Base-by-base conservation (phyloP, 92 coral and sea anemone species). In the Actinernus sp. region DNA sequence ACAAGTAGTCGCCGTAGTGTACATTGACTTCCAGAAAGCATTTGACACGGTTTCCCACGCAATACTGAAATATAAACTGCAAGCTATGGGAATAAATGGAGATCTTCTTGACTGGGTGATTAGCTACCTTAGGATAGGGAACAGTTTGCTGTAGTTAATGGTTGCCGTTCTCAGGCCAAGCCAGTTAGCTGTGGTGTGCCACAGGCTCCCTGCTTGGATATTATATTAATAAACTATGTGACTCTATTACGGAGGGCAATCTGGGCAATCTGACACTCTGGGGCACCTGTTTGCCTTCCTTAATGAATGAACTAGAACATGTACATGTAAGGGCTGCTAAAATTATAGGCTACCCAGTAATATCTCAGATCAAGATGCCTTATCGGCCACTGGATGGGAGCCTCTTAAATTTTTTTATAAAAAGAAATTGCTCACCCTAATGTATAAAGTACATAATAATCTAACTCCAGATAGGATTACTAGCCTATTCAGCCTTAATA, bases 201-300 rank as follows among this genome's bases (percentile, higher is more conserved):
- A 3, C 88, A 72, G 80, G 79, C 6, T 83, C 84, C 71, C 51
- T 68, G 21, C 69, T 83, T 7, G 89, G 74, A 31, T n/a, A n/a
- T n/a, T n/a, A n/a, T n/a, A n/a, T n/a, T n/a, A n/a, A n/a, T n/a
- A n/a, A n/a, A n/a, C n/a, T n/a, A n/a, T n/a, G n/a, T n/a, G n/a
- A n/a, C n/a, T n/a, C n/a, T n/a, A n/a, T n/a, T n/a, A n/a, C n/a
- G n/a, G n/a, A n/a, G n/a, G n/a, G n/a, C n/a, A n/a, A n/a, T n/a
- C n/a, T n/a, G n/a, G n/a, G n/a, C n/a, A n/a, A n/a, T n/a, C n/a
- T n/a, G n/a, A n/a, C n/a, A n/a, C n/a, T 61, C 46, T 63, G 82
- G 65, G 64, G 75, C 5, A 68, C 75, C 18, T 68, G 75, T 30
- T 68, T 53, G 28, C 75, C 66, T 65, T n/a, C n/a, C n/a, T n/a